Percentiles rank a stretch among this genome's conserved stretches.
Evolutionary conservation across 2,797 vertebrate genomes (phyloP).

Genomic region (Poeciliopsis turneri): DNA sequence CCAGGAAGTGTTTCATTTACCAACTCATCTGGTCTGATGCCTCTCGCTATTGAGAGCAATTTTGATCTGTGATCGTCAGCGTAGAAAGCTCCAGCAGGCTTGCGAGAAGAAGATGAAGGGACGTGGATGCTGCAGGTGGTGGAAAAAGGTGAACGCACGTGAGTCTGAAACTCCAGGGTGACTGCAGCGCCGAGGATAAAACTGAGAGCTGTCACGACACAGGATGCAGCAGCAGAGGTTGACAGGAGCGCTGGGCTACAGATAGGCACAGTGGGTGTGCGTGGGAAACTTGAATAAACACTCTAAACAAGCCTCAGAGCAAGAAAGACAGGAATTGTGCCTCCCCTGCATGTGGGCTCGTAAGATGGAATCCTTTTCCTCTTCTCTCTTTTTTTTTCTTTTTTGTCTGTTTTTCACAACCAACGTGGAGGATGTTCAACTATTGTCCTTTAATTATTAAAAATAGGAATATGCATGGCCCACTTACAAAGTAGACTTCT

Average conservation of each 20-base stretch:
- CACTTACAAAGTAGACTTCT: not conserved
- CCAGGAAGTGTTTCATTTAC: conserved; percentile 5
- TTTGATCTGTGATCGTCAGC: conserved; percentile 5
- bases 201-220: conserved; percentile 73
- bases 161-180: conserved; percentile 65
- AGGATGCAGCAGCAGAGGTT: conserved; percentile 71
- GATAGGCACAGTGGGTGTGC: conserved; percentile 72
- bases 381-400: conserved; percentile 2
- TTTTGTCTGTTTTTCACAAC: conserved; percentile 16
- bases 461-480: not conserved
- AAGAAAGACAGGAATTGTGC: conserved; percentile 46
- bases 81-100: conserved; percentile 33
- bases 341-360: conserved; percentile 38
- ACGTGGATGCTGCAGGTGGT: conserved; percentile 9
- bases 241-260: conserved; percentile 71
- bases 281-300: conserved; percentile 69
- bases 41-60: not conserved
- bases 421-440: conserved; percentile 6
- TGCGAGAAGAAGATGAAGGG: conserved; percentile 37
- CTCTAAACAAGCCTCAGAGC: conserved; percentile 62
- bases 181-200: conserved; percentile 61
- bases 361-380: conserved; percentile 43
- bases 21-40: not conserved
- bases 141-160: conserved; percentile 39
- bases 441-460: not conserved